Conservation (phyloP, 2,888 invertebrate genomes). For the Hirudinaria manillensis region DNA sequence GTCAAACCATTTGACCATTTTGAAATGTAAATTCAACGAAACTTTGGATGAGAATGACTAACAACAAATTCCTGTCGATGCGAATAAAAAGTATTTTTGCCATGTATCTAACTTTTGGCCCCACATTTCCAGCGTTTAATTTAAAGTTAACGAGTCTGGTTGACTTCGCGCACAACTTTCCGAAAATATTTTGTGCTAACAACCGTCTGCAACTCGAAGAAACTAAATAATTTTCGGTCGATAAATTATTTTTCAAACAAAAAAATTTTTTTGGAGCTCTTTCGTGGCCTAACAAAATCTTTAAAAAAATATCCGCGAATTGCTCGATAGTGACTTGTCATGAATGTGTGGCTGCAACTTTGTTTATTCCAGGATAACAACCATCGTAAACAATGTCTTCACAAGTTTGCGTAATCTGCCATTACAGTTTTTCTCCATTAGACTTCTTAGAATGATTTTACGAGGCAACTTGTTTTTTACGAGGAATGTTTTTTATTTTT, state of each 20-base stretch:
- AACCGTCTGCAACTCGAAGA: conserved; percentile 11
- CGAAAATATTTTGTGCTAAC: not conserved
- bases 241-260: not conserved
- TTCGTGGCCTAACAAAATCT: not conserved
- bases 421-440: too few relatives aligned
- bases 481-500: too few relatives aligned
- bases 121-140: not conserved
- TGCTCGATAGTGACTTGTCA: not conserved
- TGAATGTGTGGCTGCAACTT: not conserved
- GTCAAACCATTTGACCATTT: too few relatives aligned
- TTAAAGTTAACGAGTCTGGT: too few relatives aligned
- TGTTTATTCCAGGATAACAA: conserved; percentile 15
- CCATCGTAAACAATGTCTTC: conserved; percentile 12
- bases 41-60: not conserved
- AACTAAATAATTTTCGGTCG: not conserved
- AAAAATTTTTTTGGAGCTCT: not conserved
- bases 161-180: not conserved
- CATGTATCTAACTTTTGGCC: not conserved
- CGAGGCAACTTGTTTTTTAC: too few relatives aligned
- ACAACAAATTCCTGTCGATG: not conserved
- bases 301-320: not conserved
- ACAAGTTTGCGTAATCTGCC: not conserved
- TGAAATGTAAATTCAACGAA: not conserved
- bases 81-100: conserved; percentile 22
- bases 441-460: too few relatives aligned